Evolutionary conservation across 2,113 vertebrate genomes (phyloP), one percentile per base, ranked within the genome.

Genomic region (Cynocephalus volans): DNA sequence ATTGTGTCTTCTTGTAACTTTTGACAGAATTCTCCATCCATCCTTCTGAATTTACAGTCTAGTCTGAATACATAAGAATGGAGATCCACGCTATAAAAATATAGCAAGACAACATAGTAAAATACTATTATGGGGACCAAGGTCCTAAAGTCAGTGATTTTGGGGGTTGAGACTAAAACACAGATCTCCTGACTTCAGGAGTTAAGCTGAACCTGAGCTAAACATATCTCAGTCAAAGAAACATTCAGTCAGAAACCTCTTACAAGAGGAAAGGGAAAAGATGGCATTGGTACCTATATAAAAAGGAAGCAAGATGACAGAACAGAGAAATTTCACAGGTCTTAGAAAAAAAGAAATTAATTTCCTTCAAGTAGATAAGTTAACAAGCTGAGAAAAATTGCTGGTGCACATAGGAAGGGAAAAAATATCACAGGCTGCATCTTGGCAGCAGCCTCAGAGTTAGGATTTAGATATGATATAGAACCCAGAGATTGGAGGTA

Each of bases 41-140:
- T 82, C 45, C 62, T 92, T 82, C 79, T 90, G 26, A 84, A 88
- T 72, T 90, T 92, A 60, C 3, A 92, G 65, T 70, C 41, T 58
- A 81, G 36, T 81, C 52, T 65, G 10, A 94, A 92, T 62, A 69
- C 12, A 56, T 70, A 62, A 64, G 72, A 62, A 60, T 75, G 31
- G 26, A 96, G 45, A 88, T 45, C 17, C 88, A 65, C 5, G 8
- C 56, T 80, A 36, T 60, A 36, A 91, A 90, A 87, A 87, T 36
- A 48, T 7, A 67, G 31, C 56, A 92, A 87, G 26, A 28, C 15
- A 24, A 14, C 54, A 73, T 2, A 77, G 62, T 82, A 89, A 70
- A 88, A 80, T 79, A 4, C 33, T 54, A 26, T 41, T 65, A 67
- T 64, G 26, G 21, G 2, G 18, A 41, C 2, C n/a, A 56, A 87